Conservation (phyloP, 2,113 vertebrate species). For the Rynchops niger region DNA sequence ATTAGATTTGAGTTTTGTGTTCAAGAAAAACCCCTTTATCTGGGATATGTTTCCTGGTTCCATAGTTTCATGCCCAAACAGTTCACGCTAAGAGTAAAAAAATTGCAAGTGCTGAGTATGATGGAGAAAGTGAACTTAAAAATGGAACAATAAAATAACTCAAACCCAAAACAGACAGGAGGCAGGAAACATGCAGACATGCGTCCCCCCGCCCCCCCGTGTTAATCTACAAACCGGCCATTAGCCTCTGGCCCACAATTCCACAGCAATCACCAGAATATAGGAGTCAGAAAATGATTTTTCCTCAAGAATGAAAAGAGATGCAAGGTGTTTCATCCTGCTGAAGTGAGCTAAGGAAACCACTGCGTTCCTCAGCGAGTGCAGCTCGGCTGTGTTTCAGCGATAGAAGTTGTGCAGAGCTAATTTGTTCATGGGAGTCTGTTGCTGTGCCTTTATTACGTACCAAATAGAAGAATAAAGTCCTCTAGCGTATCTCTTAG, state of each 20-base stretch:
- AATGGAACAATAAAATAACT: neutral
- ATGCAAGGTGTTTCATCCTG: neutral
- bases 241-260: neutral
- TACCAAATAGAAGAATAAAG: neutral
- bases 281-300: neutral
- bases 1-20: neutral
- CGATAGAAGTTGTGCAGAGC: neutral
- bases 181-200: neutral
- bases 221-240: neutral
- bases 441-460: neutral
- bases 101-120: neutral
- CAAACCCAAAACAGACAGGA: neutral
- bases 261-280: no score
- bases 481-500: fast-evolving
- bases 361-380: fast-evolving
- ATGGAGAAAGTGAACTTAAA: neutral
- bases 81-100: neutral
- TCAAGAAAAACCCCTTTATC: neutral
- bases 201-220: neutral
- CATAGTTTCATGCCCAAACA: neutral
- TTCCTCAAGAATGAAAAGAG: neutral
- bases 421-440: neutral
- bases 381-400: neutral
- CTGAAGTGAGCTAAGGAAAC: neutral
- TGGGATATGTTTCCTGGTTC: neutral